These are phyloP conservation scores for Drosophila subquinaria DNA, from an alignment of 2,888 invertebrate species.

Conservation along the genomic window DNA sequence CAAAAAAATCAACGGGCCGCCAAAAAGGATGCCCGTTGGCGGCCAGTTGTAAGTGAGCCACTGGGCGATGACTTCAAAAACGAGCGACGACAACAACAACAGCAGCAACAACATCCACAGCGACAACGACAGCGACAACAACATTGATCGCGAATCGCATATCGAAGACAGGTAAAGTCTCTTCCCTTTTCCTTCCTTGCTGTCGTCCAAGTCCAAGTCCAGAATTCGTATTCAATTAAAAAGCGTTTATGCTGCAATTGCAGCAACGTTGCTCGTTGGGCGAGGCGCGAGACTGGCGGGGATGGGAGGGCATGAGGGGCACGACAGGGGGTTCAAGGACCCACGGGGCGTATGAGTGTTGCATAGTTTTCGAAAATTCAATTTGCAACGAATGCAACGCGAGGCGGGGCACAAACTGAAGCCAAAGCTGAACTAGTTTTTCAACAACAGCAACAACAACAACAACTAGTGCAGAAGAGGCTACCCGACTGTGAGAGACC, in stretches of 20 bases:
- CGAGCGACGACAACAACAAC: constrained; percentile 62
- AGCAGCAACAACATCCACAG: constrained; percentile 30
- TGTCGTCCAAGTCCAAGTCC: constrained; percentile 18
- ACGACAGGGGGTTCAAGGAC: constrained; percentile 58
- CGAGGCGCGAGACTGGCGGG: neutral
- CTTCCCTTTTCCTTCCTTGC: neutral
- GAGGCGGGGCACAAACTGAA: neutral
- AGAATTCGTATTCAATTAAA: constrained; percentile 82
- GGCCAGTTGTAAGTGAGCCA: constrained; percentile 80
- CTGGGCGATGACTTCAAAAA: constrained; percentile 78
- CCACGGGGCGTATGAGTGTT: constrained; percentile 82
- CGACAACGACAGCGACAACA: constrained; percentile 60
- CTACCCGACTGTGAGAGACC: neutral
- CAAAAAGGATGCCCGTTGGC: constrained; percentile 73
- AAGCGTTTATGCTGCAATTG: constrained; percentile 81
- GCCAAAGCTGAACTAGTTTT: constrained; percentile 7
- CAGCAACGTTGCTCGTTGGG: constrained; percentile 21
- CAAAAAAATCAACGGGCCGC: constrained; percentile 52
- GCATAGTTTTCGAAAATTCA: constrained; percentile 81
- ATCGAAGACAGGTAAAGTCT: constrained; percentile 45
- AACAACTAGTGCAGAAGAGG: neutral
- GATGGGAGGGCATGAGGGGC: neutral
- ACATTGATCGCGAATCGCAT: constrained; percentile 72
- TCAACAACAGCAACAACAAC: constrained; percentile 18
- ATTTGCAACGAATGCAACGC: constrained; percentile 66